Evolutionary conservation across 2,888 invertebrate species (phyloP).

Genomic region (Oconnorella tubifera): DNA sequence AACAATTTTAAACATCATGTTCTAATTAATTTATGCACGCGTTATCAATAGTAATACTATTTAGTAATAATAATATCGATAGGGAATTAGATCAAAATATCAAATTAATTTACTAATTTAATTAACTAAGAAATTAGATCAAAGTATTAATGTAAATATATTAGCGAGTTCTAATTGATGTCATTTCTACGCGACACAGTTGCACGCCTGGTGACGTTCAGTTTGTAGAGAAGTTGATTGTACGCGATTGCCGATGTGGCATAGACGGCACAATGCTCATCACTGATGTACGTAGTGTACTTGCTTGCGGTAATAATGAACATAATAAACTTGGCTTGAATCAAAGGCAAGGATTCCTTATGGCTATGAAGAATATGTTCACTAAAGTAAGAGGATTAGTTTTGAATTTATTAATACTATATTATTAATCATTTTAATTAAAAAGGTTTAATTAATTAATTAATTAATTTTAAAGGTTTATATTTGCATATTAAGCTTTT

Average conservation of each 20-base stretch:
- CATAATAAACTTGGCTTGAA: slow-evolving; percentile 67
- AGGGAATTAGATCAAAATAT: no score
- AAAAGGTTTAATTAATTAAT: background rate
- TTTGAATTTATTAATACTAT: background rate
- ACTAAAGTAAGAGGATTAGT: slow-evolving; percentile 43
- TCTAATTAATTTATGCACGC: no score
- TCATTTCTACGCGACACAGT: no score
- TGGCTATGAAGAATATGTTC: slow-evolving; percentile 58
- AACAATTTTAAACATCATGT: no score
- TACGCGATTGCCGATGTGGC: slow-evolving; percentile 63
- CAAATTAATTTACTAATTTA: no score
- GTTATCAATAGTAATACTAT: no score
- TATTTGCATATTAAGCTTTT: background rate
- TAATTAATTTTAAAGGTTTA: background rate
- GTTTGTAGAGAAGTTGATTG: slow-evolving; percentile 59
- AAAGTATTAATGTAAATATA: no score
- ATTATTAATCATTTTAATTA: background rate
- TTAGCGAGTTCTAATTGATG: no score
- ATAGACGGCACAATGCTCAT: slow-evolving; percentile 65
- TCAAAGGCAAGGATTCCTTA: slow-evolving; percentile 58
- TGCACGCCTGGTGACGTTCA: slow-evolving; percentile 58
- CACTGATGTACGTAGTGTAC: slow-evolving; percentile 63
- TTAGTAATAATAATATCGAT: no score
- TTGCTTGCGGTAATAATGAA: slow-evolving; percentile 66
- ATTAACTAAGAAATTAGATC: no score